Conservation (phyloP, 1,140 invertebrate species). For the Cecropterus lyciades region DNA sequence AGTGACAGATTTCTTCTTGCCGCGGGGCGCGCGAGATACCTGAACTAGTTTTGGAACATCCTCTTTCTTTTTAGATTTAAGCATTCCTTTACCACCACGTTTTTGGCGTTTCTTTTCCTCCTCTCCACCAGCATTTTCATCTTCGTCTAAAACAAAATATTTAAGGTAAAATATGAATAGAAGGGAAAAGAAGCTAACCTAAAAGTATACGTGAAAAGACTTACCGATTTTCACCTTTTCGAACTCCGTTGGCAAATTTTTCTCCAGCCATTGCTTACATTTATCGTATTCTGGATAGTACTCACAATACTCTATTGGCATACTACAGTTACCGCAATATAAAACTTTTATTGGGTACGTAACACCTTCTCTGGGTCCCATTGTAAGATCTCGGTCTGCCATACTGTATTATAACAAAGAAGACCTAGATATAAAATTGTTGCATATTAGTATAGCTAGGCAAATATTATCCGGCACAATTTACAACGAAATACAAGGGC, state of each 20-base stretch:
- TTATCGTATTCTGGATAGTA: slow-evolving; percentile 99
- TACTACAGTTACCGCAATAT: slow-evolving; percentile 97
- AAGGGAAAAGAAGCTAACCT: slow-evolving; percentile 37
- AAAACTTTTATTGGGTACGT: slow-evolving; percentile 94
- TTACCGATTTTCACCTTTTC: slow-evolving; percentile 92
- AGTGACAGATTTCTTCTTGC: slow-evolving; percentile 99
- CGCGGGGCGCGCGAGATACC: slow-evolving; percentile 95
- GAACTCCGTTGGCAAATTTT: slow-evolving; percentile 96
- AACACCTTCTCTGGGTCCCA: slow-evolving; percentile 77
- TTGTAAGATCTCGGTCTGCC: slow-evolving; percentile 79
- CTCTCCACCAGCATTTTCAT: slow-evolving; percentile 88
- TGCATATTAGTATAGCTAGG: slow-evolving; percentile 41
- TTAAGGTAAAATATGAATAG: slow-evolving; percentile 3
- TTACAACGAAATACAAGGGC: background rate
- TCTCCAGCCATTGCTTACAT: slow-evolving; percentile 98
- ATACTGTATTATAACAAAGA: slow-evolving; percentile 49
- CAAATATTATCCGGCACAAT: background rate
- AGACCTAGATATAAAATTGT: slow-evolving; percentile 39
- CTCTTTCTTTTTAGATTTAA: slow-evolving; percentile 95
- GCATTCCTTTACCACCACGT: slow-evolving; percentile 94
- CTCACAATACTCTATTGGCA: slow-evolving; percentile 98
- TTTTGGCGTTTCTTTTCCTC: slow-evolving; percentile 98
- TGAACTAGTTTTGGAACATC: slow-evolving; percentile 92
- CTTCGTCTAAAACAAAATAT: slow-evolving; percentile 74
- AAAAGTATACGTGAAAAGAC: slow-evolving; percentile 31